A percentile compares a stretch with the other conserved stretches of the same genome.
Conservation (phyloP, 2,888 invertebrate genomes). For the Nebria brevicollis region DNA sequence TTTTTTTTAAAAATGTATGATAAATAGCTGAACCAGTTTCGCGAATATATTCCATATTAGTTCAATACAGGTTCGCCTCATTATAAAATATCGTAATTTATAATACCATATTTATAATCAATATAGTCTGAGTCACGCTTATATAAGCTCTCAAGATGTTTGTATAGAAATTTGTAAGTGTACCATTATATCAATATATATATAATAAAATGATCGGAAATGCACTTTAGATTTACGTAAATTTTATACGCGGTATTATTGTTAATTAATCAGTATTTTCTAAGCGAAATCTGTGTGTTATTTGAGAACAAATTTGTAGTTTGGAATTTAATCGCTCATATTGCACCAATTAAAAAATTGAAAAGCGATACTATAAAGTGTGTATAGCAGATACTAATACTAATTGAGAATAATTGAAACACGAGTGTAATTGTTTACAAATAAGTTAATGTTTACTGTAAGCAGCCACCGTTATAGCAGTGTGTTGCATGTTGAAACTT, state of each 20-base stretch:
- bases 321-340: too few species aligned
- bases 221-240: too few species aligned
- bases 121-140: constrained; percentile 12
- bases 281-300: too few species aligned
- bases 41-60: constrained; percentile 18
- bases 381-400: background rate
- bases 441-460: constrained; percentile 29
- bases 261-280: too few species aligned
- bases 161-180: background rate
- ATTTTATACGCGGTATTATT: too few species aligned
- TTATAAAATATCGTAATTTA: constrained; percentile 39
- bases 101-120: constrained; percentile 29
- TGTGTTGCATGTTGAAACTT: constrained; percentile 34
- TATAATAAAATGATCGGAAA: background rate
- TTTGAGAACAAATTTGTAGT: too few species aligned
- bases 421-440: constrained; percentile 40
- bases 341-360: background rate
- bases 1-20: constrained; percentile 9
- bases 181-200: background rate
- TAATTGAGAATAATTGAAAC: constrained; percentile 25
- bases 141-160: background rate
- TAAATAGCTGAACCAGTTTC: constrained; percentile 16
- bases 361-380: background rate
- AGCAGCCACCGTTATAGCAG: constrained; percentile 28
- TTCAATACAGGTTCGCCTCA: constrained; percentile 4